These are phyloP conservation scores for Alethe castanea DNA, from an alignment of 2,113 vertebrate species.

Conservation along the genomic window DNA sequence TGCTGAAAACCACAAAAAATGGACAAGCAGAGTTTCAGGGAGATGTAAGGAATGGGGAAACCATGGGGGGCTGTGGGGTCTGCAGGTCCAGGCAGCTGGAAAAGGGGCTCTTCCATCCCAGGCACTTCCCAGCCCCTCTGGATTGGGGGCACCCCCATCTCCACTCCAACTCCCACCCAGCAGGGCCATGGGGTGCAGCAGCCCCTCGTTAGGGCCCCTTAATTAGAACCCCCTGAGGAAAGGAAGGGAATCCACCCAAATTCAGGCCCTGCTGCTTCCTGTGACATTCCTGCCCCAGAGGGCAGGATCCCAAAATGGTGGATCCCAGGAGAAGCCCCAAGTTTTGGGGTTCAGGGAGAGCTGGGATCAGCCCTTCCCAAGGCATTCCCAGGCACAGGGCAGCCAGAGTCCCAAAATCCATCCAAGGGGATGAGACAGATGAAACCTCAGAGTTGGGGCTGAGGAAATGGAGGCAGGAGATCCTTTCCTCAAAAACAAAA, in stretches of 20 bases:
- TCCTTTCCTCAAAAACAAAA: background rate
- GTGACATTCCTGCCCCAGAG: background rate
- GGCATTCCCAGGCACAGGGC: background rate
- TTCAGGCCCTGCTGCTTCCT: background rate
- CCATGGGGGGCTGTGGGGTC: rapidly evolving
- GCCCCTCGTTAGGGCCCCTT: rapidly evolving
- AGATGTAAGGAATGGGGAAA: background rate
- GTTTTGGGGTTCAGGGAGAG: background rate
- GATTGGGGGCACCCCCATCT: background rate
- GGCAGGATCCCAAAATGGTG: rapidly evolving
- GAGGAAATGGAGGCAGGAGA: background rate
- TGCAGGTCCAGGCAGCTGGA: background rate
- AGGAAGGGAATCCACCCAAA: background rate
- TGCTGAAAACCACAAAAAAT: background rate
- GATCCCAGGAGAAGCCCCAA: rapidly evolving
- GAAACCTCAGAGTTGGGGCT: background rate
- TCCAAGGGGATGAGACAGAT: background rate
- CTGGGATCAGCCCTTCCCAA: background rate
- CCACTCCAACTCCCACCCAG: background rate
- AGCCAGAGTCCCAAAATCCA: background rate
- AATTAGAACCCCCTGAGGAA: background rate
- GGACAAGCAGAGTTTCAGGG: background rate
- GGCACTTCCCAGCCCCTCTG: background rate
- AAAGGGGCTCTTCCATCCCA: background rate
- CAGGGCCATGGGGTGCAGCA: background rate